Base-by-base conservation (phyloP, 2,888 invertebrate species). In the Drosophila percnosoma region DNA sequence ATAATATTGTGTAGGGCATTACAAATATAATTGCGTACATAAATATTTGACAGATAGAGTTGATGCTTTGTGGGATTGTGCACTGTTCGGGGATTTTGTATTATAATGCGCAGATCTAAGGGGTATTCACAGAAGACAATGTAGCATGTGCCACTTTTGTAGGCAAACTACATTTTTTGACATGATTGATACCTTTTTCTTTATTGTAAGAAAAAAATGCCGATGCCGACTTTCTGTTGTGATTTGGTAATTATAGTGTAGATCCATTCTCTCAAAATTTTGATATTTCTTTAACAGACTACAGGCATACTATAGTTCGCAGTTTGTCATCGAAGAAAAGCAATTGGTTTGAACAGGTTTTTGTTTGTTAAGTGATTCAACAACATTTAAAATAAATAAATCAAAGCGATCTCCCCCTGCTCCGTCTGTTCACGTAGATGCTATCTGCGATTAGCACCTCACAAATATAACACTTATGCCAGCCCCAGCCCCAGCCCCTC, bases 381-480 rank as follows among this genome's bases (percentile, higher is more conserved):
- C 51, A 31, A 34, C 27, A 33, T 33, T 33, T 11, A 33, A 33
- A 21, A 34, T 51, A 33, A 40, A 66, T 49, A 51, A 38, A 34
- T 55, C 53, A 38, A 65, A 57, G 38, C 45, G 38, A 51, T 38
- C 13, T 31, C 34, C n/a, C 48, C 45, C n/a, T 33, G 31, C 27
- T 33, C 48, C 18, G 6, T 11, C 42, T n/a, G 18, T 33, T 11
- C 51, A 38, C 11, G 7, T 10, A 51, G 27, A 61, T 62, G 73
- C 51, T 31, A 66, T 49, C 62, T 29, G 42, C 51, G 27, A 55
- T 78, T 78, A 75, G 51, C 76, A 68, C 85, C 77, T 74, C 57
- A 27, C 51, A 45, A 73, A 68, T 51, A 27, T 31, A 34, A 51
- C 34, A 55, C 24, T 51, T 38, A 45, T 24, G 54, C 13, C 18